phyloP scores from a whole-genome alignment of 64 coral and sea anemone species.

The Catalaphyllia jardinei region DNA sequence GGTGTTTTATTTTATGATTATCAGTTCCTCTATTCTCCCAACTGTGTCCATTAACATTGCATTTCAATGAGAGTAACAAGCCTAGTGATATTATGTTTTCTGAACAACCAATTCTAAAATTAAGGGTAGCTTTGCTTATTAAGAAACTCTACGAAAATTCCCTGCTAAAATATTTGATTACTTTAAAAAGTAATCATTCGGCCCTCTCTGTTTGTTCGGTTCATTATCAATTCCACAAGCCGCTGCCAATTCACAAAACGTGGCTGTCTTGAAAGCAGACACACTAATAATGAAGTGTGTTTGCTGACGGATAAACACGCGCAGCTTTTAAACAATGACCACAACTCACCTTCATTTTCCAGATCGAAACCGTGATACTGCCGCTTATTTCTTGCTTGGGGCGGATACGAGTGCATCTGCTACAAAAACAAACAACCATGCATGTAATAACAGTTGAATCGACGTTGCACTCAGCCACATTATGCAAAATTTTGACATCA shows the following conservation, averaged over 20 bases:
- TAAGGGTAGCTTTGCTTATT: no score
- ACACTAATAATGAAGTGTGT: not conserved
- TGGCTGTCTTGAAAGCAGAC: not conserved
- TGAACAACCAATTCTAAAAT: not conserved
- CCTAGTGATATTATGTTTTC: not conserved
- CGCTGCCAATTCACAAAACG: not conserved
- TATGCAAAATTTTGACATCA: constrained; percentile 23
- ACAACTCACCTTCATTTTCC: not conserved
- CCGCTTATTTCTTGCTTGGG: not conserved
- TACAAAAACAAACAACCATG: not conserved
- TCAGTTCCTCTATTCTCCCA: not conserved
- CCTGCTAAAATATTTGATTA: no score
- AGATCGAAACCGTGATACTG: not conserved
- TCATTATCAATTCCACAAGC: no score
- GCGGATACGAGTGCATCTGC: not conserved
- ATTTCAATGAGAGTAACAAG: no score
- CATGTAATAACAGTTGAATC: no score
- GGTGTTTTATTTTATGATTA: not conserved
- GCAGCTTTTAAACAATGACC: not conserved
- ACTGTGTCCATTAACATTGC: not conserved
- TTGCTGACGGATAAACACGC: not conserved
- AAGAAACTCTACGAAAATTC: no score
- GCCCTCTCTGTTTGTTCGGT: not conserved
- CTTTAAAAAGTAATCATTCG: not conserved
- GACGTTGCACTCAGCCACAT: not conserved